Conservation (phyloP, 2,113 vertebrate species). For the Phoxinus phoxinus region DNA sequence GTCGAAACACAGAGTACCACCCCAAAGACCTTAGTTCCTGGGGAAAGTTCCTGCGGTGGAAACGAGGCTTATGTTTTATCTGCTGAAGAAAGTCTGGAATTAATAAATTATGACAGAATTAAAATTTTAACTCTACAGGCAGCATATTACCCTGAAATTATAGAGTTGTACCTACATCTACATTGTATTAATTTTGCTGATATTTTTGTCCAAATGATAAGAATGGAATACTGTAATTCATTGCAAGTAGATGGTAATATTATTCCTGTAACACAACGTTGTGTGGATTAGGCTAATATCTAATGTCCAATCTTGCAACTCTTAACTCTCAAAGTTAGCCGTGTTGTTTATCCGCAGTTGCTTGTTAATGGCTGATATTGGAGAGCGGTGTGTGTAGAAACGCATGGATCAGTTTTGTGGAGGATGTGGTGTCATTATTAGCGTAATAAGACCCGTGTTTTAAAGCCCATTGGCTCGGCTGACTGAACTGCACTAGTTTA, state of each 20-base stretch:
- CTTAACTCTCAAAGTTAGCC: neutral
- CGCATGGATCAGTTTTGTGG: neutral
- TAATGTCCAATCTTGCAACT: neutral
- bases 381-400: neutral
- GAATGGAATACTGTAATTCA: neutral
- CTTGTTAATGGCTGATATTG: conserved; percentile 15
- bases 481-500: neutral
- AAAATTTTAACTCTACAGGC: neutral
- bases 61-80: neutral
- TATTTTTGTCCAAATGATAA: neutral
- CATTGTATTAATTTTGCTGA: neutral
- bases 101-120: neutral
- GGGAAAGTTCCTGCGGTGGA: too few species aligned
- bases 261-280: neutral
- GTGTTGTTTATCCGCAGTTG: neutral
- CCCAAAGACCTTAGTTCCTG: too few species aligned
- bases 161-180: neutral
- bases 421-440: conserved; percentile 28
- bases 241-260: neutral
- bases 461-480: neutral
- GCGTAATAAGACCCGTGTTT: conserved; percentile 1
- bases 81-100: neutral
- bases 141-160: neutral
- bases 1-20: too few species aligned
- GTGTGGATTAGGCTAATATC: neutral